Conservation (phyloP, 2,113 vertebrate genomes). For the Xiphias gladius region DNA sequence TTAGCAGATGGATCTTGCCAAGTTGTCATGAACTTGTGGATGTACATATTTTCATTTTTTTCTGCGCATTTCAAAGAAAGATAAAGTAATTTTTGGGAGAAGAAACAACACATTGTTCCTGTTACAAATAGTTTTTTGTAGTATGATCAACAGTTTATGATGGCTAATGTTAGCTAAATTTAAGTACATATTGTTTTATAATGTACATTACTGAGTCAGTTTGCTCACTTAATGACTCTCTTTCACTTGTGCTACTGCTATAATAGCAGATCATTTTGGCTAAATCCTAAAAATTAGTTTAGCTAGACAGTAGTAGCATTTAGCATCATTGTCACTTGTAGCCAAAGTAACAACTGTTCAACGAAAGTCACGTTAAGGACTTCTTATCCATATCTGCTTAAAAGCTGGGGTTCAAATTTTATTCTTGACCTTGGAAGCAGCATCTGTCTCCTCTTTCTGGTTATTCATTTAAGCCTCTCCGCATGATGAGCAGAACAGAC, state of each 20-base stretch:
- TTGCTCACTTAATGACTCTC: too few relatives aligned
- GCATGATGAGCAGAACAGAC: conserved; percentile 6
- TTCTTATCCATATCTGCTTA: background rate
- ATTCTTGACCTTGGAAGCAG: conserved; percentile 5
- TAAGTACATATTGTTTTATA: background rate
- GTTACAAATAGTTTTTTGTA: background rate
- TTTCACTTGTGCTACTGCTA: background rate
- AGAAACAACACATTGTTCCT: background rate
- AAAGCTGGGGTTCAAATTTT: background rate
- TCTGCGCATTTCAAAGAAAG: background rate
- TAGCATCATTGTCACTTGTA: background rate
- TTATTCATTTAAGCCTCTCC: too few relatives aligned
- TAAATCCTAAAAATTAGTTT: background rate
- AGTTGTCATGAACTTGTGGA: too few relatives aligned
- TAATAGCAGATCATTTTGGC: background rate
- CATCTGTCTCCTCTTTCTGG: too few relatives aligned
- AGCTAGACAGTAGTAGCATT: background rate
- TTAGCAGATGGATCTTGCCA: too few relatives aligned
- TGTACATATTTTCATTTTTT: background rate
- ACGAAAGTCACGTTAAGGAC: too few relatives aligned
- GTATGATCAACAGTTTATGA: background rate
- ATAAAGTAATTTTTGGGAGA: background rate
- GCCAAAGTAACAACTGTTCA: background rate
- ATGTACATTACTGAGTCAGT: background rate
- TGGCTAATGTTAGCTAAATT: background rate